phyloP scores from a whole-genome alignment of 2,113 vertebrate species.

The Aix galericulata region DNA sequence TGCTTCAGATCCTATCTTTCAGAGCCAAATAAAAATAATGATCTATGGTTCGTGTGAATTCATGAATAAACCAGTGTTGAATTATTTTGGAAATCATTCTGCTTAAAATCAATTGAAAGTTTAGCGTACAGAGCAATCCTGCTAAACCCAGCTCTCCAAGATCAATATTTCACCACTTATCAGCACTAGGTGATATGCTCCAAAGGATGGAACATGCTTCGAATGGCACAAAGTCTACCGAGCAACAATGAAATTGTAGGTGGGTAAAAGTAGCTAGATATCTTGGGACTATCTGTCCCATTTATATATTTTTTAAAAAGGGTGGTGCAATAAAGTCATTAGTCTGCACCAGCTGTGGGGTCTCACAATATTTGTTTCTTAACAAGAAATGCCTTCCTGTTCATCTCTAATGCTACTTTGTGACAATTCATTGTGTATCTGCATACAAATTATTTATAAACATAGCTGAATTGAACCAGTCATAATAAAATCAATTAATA shows the following conservation, averaged over 20 bases:
- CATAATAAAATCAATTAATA: slow-evolving; percentile 69
- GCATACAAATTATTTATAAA: slow-evolving; percentile 65
- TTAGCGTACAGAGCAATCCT: neutral
- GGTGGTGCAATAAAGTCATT: neutral
- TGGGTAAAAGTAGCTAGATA: neutral
- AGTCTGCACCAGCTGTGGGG: neutral
- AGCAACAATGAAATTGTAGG: neutral
- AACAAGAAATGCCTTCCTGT: neutral
- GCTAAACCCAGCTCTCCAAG: neutral
- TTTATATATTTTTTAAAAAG: neutral
- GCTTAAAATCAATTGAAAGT: slow-evolving; percentile 29
- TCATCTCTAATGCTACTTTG: neutral
- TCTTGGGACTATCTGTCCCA: neutral
- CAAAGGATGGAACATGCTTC: neutral
- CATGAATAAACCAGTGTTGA: neutral
- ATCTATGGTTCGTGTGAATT: neutral
- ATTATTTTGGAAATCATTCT: slow-evolving; percentile 32
- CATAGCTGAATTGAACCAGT: slow-evolving; percentile 22
- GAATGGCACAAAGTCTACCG: neutral
- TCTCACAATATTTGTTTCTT: neutral
- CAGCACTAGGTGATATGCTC: neutral
- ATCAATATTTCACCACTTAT: slow-evolving; percentile 14
- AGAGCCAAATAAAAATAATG: neutral
- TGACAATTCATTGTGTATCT: slow-evolving; percentile 10
- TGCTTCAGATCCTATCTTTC: neutral